Conservation (phyloP, 2,797 vertebrate genomes). For the Thripadectes ignobilis region DNA sequence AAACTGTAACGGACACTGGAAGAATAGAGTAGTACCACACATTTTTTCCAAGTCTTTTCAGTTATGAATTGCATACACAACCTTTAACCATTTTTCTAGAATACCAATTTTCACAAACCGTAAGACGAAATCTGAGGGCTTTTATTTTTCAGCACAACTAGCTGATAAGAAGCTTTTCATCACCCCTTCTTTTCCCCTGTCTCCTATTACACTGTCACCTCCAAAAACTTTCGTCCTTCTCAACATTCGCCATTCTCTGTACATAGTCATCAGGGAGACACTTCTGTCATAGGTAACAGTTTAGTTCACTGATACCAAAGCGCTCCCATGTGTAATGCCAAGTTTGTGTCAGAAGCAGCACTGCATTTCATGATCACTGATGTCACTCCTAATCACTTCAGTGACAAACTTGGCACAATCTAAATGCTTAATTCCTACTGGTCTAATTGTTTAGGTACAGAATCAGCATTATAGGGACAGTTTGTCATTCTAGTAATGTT, state of each 20-base stretch:
- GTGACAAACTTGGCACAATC: background rate
- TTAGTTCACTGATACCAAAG: background rate
- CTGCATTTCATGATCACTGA: background rate
- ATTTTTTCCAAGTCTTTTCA: background rate
- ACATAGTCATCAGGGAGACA: background rate
- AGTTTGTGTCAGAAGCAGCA: background rate
- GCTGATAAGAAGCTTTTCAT: background rate
- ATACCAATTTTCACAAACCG: background rate
- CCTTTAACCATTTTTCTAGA: background rate
- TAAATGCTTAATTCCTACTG: background rate
- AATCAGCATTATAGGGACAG: background rate
- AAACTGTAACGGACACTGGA: background rate
- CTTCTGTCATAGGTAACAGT: background rate
- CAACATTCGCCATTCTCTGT: background rate
- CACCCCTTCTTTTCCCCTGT: background rate
- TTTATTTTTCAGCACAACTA: background rate
- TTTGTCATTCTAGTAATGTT: background rate
- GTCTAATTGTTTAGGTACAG: background rate
- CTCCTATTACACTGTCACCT: background rate
- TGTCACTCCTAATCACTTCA: background rate
- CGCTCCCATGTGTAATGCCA: background rate
- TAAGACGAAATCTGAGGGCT: background rate
- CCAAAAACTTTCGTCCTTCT: background rate
- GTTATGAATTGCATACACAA: background rate
- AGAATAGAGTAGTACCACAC: background rate